Percentiles rank a stretch among this genome's conserved stretches.
Conservation (phyloP, 1,140 invertebrate genomes). For the Drosophila watanabei region DNA sequence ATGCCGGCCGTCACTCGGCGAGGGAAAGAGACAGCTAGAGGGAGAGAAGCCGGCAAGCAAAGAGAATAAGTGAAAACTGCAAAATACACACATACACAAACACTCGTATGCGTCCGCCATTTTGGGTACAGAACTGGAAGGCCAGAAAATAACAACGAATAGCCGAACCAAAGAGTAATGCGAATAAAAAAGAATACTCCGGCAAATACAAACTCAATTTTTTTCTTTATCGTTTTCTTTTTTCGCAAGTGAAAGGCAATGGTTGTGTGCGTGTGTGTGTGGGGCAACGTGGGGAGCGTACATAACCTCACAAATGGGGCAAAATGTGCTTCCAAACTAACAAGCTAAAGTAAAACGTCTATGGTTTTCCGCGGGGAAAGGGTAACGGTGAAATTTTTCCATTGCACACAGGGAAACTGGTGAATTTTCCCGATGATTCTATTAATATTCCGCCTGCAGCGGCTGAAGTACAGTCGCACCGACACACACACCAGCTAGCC, state of each 20-base stretch:
- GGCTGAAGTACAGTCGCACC: conserved; percentile 77
- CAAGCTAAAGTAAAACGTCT: conserved; percentile 10
- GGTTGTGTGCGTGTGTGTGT: conserved; percentile 14
- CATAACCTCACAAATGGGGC: conserved; percentile 72
- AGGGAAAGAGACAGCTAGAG: conserved; percentile 41
- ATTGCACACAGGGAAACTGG: conserved; percentile 25
- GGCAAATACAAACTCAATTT: conserved; percentile 67
- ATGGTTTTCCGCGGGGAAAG: neutral
- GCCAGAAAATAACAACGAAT: conserved; percentile 78
- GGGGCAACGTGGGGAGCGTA: conserved; percentile 51
- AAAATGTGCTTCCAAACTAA: conserved; percentile 67
- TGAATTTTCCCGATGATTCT: conserved; percentile 58
- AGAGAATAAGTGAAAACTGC: conserved; percentile 68
- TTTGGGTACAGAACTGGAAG: conserved; percentile 76
- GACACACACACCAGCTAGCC: conserved; percentile 57
- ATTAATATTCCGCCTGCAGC: conserved; percentile 61
- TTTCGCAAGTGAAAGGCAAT: conserved; percentile 74
- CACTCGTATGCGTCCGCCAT: conserved; percentile 65
- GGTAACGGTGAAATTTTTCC: conserved; percentile 31
- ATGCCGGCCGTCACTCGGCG: conserved; percentile 46
- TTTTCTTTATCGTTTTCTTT: conserved; percentile 48
- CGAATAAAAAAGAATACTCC: conserved; percentile 67
- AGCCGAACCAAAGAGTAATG: conserved; percentile 69
- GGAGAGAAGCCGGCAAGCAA: conserved; percentile 73
- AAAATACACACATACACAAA: conserved; percentile 53